phyloP scores from a whole-genome alignment of 2,888 invertebrate species.

The Ecliptopera silaceata region DNA sequence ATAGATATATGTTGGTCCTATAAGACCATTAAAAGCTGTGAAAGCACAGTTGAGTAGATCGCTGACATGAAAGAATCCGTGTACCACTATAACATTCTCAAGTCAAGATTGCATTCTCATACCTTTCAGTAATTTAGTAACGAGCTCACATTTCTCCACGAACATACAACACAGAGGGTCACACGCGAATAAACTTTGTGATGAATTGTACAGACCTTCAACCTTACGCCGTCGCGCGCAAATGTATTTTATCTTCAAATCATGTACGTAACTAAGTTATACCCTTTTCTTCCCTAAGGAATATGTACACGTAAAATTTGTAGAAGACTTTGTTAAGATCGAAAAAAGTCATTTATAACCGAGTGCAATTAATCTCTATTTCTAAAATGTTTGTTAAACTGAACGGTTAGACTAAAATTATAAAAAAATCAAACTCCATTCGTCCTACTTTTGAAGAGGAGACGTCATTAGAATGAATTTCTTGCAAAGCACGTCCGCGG shows the following conservation, averaged over 20 bases:
- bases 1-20: too few species aligned
- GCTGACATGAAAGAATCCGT: too few species aligned
- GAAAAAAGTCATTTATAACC: background rate
- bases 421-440: slow-evolving; percentile 11
- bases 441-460: slow-evolving; percentile 11
- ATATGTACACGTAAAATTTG: slow-evolving; percentile 14
- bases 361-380: background rate
- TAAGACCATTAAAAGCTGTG: too few species aligned
- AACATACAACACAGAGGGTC: slow-evolving; percentile 28
- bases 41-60: too few species aligned
- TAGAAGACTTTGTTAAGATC: slow-evolving; percentile 4
- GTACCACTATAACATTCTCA: too few species aligned
- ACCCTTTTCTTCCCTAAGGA: slow-evolving; percentile 4
- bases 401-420: slow-evolving; percentile 1
- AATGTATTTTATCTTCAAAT: slow-evolving; percentile 28
- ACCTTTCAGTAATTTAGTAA: background rate
- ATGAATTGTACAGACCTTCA: slow-evolving; percentile 35
- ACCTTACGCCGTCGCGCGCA: slow-evolving; percentile 26
- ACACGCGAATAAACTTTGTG: slow-evolving; percentile 38
- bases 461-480: slow-evolving; percentile 1
- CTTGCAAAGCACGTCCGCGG: background rate
- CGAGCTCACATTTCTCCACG: slow-evolving; percentile 31
- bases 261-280: slow-evolving; percentile 21
- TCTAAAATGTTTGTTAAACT: slow-evolving; percentile 1
- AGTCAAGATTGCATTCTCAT: background rate